phyloP scores from a whole-genome alignment of 2,113 vertebrate genomes.

The Trematocara marginatum region DNA sequence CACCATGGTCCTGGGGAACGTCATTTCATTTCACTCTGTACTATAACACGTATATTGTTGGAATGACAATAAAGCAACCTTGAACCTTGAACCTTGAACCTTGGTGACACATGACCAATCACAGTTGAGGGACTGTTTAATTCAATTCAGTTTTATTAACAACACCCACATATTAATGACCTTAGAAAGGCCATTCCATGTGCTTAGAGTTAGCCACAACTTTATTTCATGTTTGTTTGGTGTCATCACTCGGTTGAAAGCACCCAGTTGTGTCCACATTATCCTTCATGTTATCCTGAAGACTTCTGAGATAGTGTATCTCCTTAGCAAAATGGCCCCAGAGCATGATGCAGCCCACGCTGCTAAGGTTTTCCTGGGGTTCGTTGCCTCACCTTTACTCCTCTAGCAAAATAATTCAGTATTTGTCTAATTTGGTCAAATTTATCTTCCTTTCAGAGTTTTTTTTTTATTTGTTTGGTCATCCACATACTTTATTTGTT shows the following conservation, averaged over 20 bases:
- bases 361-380: background rate
- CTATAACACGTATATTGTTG: too few species aligned
- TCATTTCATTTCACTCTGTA: too few species aligned
- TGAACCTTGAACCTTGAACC: too few species aligned
- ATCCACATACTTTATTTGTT: background rate
- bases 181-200: background rate
- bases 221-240: background rate
- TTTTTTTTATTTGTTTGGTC: background rate
- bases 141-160: background rate
- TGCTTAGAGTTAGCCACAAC: background rate
- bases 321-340: background rate
- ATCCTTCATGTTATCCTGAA: background rate
- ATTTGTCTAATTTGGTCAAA: background rate
- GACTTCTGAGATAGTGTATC: background rate
- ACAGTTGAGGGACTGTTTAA: background rate
- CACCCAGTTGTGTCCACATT: background rate
- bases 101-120: background rate
- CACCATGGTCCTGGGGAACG: too few species aligned
- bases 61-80: too few species aligned
- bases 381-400: background rate
- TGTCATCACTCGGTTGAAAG: background rate
- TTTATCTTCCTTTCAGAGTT: background rate
- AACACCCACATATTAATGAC: background rate
- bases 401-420: background rate
- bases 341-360: background rate